Base-by-base conservation (phyloP, 2,113 vertebrate species). In the Antennarius striatus region DNA sequence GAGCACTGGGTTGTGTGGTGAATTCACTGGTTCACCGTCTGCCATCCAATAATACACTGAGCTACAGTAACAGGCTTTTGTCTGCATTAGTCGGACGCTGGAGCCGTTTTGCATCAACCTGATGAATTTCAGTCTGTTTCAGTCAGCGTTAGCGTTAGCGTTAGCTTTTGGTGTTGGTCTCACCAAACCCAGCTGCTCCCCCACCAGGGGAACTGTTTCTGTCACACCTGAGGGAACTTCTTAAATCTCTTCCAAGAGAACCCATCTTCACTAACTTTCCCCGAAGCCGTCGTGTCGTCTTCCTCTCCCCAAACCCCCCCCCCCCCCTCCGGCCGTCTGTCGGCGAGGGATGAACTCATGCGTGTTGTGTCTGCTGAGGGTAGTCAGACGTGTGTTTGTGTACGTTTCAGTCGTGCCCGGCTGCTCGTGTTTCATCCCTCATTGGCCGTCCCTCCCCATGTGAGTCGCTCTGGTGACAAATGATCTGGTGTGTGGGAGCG, bases 341-440 rank as follows among this genome's bases (percentile, higher is more conserved):
- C 50, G 45, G 64, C 3, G 61, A 63, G 57, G 59, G 67, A 51
- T 82, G 84, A 80, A 75, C 80, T 82, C 83, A 84, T 68, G 46
- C 10, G 40, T 40, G 56, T 56, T 62, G 11, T 49, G 65, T 63
- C 85, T 74, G 12, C 72, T 30, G 76, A 84, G 79, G 57, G 75
- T 83, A 89, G 86, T 89, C 82, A 90, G 77, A 81, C 56, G 66
- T 66, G 43, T 88, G 85, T 85, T 88, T 88, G 84, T 89, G 47
- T 79, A 88, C 68, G n/a, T 90, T 83, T 71, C 50, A 52, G 29
- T 28, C 51, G 53, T 63, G 78, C 65, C 73, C 39, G 68, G 61
- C 61, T 58, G 32, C 46, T 73, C 70, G 50, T 63, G 81, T 88
- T 88, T 87, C 88, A 88, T 74, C 88, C 78, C 83, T 90, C 65